These are phyloP conservation scores for Pentalonia nigronervosa DNA, from an alignment of 1,140 invertebrate species.

Conservation along the genomic window DNA sequence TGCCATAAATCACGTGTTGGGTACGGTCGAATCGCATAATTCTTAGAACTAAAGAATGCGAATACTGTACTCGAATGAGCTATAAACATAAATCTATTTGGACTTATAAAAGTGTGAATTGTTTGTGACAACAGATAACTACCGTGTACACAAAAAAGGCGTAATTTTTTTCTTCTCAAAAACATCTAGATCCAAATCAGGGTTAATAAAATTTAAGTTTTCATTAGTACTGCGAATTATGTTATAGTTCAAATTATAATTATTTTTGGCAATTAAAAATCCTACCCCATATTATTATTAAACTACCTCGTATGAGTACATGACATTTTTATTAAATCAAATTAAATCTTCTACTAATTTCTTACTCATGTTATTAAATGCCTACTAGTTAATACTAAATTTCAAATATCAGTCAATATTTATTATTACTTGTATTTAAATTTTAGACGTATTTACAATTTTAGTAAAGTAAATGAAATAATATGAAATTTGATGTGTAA, in stretches of 20 bases:
- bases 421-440: not conserved
- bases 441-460: not conserved
- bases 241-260: not conserved
- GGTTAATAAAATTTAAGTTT: not conserved
- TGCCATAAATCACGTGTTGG: not conserved
- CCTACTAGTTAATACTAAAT: not conserved
- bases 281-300: not conserved
- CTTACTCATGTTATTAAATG: not conserved
- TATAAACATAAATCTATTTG: conserved; percentile 4
- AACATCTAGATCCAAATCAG: not conserved
- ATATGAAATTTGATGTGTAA: not conserved
- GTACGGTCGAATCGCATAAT: not conserved
- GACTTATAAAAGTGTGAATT: not conserved
- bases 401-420: not conserved
- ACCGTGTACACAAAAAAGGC: not conserved
- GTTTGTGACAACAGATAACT: not conserved
- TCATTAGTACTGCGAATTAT: not conserved
- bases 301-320: not conserved
- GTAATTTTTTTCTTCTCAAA: conserved; percentile 4
- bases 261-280: not conserved
- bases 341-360: not conserved
- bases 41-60: not conserved
- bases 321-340: not conserved
- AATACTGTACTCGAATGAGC: not conserved
- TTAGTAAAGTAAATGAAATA: not conserved